Base-by-base conservation (phyloP, 2,888 invertebrate genomes). In the Eledona agricola region DNA sequence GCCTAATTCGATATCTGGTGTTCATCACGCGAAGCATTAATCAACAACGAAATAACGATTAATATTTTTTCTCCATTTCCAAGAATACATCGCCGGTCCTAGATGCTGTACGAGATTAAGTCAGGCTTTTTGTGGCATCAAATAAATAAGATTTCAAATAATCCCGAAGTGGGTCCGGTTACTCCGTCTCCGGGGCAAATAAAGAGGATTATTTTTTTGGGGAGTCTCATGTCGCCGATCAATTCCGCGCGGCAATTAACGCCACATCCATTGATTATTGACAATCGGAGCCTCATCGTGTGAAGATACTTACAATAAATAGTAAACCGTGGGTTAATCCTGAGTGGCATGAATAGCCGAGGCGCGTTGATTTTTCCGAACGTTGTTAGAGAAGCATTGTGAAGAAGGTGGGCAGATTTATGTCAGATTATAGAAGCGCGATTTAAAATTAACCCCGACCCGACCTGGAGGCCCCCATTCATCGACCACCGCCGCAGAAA, bases 391-490 rank as follows among this genome's bases (percentile, higher is more conserved):
- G 20, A 9, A 4, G 40, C 26, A 42, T 42, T 42, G 42, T 42
- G 42, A 29, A n/a, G n/a, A n/a, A 42, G 42, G 42, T 42, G 42
- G 42, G 42, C 31, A 42, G 42, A 42, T 42, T 42, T 42, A 42
- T 31, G 42, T 42, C 42, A 42, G 42, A 42, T 42, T 42, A 42
- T 11, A 31, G 38, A 38, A 38, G 11, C 22, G 13, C 29, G 42
- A 29, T 42, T 42, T 42, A 42, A 42, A 42, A 42, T 42, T 42
- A 42, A 42, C 42, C 42, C 42, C 31, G 42, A 42, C 42, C 42
- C 19, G 42, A 42, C 42, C 42, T 15, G 42, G n/a, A 26, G 42
- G 42, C 42, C 42, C 15, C 42, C 13, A 42, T 42, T 42, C 42
- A 42, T 42, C 11, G 20, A 13, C 19, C 15, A 10, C 7, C 23